Evolutionary conservation across 2,888 invertebrate species (phyloP), one percentile per base, ranked within the genome.

Genomic region (Stictocephala bisonia): DNA sequence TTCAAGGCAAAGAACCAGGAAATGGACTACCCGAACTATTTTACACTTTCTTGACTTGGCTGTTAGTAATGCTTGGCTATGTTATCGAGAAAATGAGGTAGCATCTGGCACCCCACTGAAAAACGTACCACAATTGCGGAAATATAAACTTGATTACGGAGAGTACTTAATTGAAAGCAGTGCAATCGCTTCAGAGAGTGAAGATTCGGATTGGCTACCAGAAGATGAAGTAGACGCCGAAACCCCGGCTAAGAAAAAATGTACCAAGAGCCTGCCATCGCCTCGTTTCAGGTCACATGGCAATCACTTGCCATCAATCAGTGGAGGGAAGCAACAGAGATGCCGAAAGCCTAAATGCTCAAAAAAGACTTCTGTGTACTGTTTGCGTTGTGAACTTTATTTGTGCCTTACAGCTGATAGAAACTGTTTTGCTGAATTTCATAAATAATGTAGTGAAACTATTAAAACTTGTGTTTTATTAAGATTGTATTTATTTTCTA

Each of bases 41-140:
- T 9, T 58, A 15, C 58, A 58, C n/a, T 29, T 58, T 3, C 15
- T 58, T 58, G 27, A 58, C 20, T 58, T 58, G 18, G 58, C 58
- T 2, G 3, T 58, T 3, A 58, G 29, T 15, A 58, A 58, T 58
- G 27, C 58, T 4, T 58, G 58, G 58, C 15, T 58, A 3, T 7
- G 27, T 29, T 58, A 58, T 24, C 7, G 58, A 7, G 58, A 58
- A 13, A 15, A 58, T 58, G 15, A 26, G 18, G 58, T 58, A 3
- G 27, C 3, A 15, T 3, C 58, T n/a, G 11, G 18, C 15, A 58
- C 27, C 4, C 58, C 15, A 9, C n/a, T 58, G 6, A 58, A 58
- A 24, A 58, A 58, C 24, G 31, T 58, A 4, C 3, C 31, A 3
- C 58, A 58, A 58, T 15, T 58, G 15, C 3, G 58, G 18, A 58